Conservation (phyloP, 2,113 vertebrate genomes). For the Tenebrosternarchus preto region DNA sequence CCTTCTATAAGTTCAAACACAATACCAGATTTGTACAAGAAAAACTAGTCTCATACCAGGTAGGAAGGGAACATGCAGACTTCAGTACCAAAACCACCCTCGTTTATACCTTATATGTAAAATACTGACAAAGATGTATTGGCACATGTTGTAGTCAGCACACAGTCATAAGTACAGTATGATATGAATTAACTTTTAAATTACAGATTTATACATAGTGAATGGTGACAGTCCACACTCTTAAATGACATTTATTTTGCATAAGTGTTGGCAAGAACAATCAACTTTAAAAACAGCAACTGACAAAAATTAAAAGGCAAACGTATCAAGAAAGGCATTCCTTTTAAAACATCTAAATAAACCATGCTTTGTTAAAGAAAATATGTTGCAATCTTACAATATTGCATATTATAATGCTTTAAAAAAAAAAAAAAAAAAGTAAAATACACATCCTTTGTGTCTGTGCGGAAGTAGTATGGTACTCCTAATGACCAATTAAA, state of each 20-base stretch:
- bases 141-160: not conserved
- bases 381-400: not conserved
- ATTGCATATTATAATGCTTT: constrained; percentile 1
- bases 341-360: not conserved
- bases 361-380: not conserved
- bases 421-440: constrained; percentile 1
- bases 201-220: not conserved
- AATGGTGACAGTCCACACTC: not conserved
- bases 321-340: not conserved
- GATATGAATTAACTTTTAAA: not conserved
- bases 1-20: too few species aligned
- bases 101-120: too few species aligned
- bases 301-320: not conserved
- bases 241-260: constrained; percentile 7
- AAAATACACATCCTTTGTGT: not conserved
- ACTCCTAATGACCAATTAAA: not conserved
- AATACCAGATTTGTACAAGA: not conserved
- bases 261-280: constrained; percentile 5
- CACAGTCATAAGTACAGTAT: too few species aligned
- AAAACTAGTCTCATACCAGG: not conserved
- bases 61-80: not conserved
- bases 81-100: too few species aligned
- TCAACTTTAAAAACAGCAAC: not conserved
- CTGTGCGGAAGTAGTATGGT: not conserved
- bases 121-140: not conserved